These are phyloP conservation scores for Diorhabda sublineata DNA, from an alignment of 1,140 invertebrate species.

Conservation along the genomic window DNA sequence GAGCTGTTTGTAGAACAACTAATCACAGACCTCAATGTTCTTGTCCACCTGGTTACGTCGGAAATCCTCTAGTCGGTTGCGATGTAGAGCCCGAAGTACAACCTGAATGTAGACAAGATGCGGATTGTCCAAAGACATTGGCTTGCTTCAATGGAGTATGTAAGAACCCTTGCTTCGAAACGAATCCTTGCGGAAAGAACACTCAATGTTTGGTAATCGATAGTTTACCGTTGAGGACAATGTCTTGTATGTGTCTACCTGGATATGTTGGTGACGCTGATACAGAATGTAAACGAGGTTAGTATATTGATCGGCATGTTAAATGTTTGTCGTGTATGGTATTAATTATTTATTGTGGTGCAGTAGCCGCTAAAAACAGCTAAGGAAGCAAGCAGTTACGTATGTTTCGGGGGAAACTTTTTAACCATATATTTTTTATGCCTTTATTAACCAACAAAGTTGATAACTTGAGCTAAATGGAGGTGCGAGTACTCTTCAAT, in stretches of 20 bases:
- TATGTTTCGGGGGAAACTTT: no score
- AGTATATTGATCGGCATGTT: slow-evolving; percentile 18
- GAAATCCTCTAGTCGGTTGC: slow-evolving; percentile 70
- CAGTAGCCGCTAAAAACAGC: no score
- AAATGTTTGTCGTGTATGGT: no score
- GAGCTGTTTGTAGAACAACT: slow-evolving; percentile 70
- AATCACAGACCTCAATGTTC: slow-evolving; percentile 74
- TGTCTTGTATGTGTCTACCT: slow-evolving; percentile 78
- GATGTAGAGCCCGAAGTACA: slow-evolving; percentile 50
- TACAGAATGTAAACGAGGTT: slow-evolving; percentile 73
- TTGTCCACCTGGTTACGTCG: slow-evolving; percentile 77
- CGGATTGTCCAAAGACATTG: slow-evolving; percentile 77
- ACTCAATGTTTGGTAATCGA: slow-evolving; percentile 79
- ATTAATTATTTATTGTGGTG: no score
- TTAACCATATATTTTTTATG: no score
- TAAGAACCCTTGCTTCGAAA: slow-evolving; percentile 74
- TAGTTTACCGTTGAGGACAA: slow-evolving; percentile 78
- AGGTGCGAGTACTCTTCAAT: no score
- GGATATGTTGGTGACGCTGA: slow-evolving; percentile 81
- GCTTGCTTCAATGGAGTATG: slow-evolving; percentile 79
- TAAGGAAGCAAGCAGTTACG: no score
- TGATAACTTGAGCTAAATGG: no score
- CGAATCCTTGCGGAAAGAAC: slow-evolving; percentile 74
- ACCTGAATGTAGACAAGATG: slow-evolving; percentile 73
- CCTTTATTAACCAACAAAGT: no score